Percentiles rank a stretch among this genome's conserved stretches.
Evolutionary conservation across 1,140 invertebrate species (phyloP).

Genomic region (Lepidostoma basale): DNA sequence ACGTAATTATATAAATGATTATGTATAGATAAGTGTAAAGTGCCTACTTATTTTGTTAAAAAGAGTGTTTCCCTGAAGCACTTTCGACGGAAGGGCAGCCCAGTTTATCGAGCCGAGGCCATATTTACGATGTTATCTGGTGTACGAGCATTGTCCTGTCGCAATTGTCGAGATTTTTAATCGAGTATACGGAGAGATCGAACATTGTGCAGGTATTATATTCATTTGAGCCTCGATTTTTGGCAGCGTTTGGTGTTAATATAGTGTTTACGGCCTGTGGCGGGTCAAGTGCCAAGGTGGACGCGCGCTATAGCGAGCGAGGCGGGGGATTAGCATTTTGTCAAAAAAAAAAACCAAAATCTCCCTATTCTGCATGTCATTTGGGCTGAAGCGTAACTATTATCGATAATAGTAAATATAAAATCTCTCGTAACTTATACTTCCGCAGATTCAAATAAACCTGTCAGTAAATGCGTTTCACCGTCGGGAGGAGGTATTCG

Average conservation of each 20-base stretch:
- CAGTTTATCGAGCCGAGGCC: constrained; percentile 56
- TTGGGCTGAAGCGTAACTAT: not conserved
- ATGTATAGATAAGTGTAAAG: constrained; percentile 29
- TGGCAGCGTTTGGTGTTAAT: constrained; percentile 20
- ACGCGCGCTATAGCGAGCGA: constrained; percentile 27
- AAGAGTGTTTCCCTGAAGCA: constrained; percentile 26
- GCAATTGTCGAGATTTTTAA: constrained; percentile 13
- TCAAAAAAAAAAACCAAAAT: constrained; percentile 6
- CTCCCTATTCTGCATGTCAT: not conserved
- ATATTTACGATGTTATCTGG: constrained; percentile 65
- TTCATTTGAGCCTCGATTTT: not conserved
- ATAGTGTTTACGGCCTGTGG: constrained; percentile 20
- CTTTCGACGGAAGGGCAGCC: constrained; percentile 35
- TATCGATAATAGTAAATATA: not conserved
- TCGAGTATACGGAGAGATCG: not conserved
- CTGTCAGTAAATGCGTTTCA: constrained; percentile 15
- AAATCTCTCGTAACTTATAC: not conserved
- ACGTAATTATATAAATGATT: constrained; percentile 15
- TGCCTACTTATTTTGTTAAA: constrained; percentile 24
- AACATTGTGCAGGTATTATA: constrained; percentile 24
- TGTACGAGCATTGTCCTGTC: constrained; percentile 56
- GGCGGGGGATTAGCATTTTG: constrained; percentile 33
- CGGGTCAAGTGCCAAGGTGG: constrained; percentile 38
- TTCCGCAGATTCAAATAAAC: not conserved
- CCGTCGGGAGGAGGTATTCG: constrained; percentile 6